Conservation (phyloP, 2,797 vertebrate genomes). For the Manis pentadactyla region DNA sequence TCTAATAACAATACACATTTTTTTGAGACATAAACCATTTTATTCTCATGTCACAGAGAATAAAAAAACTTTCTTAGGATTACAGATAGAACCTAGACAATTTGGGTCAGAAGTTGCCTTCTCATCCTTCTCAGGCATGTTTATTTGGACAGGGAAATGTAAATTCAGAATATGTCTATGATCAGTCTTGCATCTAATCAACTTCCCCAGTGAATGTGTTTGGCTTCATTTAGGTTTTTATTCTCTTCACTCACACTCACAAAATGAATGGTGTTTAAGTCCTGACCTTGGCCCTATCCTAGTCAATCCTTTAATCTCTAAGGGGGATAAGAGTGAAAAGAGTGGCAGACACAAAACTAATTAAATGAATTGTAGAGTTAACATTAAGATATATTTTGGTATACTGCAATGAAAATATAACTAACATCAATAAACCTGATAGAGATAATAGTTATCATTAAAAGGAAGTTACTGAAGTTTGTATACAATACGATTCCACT, state of each 20-base stretch:
- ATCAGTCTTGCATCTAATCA: not conserved
- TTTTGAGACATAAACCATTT: not conserved
- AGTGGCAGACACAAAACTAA: not conserved
- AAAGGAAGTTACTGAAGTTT: conserved; percentile 1
- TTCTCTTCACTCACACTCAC: not conserved
- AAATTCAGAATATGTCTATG: not conserved
- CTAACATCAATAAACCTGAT: not conserved
- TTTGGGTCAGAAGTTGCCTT: not conserved
- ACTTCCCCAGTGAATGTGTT: not conserved
- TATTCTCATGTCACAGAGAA: not conserved
- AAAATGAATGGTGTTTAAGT: not conserved
- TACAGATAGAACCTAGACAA: not conserved
- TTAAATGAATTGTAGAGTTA: not conserved
- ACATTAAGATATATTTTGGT: not conserved
- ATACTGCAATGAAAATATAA: not conserved
- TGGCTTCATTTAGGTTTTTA: not conserved
- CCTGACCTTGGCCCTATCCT: not conserved
- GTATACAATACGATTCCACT: not conserved
- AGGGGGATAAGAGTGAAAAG: not conserved
- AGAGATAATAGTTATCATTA: not conserved
- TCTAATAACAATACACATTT: not conserved
- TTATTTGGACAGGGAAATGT: not conserved
- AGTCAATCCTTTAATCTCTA: not conserved
- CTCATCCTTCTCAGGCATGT: not conserved
- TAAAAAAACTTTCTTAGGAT: not conserved